Evolutionary conservation across 2,888 invertebrate genomes (phyloP).

Genomic region (Clepsis dumicolana): DNA sequence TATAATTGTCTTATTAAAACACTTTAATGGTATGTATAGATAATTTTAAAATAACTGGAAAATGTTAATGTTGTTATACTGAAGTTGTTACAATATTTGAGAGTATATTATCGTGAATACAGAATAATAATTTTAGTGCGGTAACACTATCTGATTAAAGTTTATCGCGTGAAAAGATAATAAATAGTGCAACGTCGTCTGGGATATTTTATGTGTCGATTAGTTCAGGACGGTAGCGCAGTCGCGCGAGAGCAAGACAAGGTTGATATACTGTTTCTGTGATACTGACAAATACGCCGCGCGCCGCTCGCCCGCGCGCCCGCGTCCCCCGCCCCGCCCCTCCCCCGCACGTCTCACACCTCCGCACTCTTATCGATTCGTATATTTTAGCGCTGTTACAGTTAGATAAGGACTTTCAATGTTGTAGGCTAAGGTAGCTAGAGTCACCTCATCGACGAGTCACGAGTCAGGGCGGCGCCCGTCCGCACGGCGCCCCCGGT

Average conservation of each 20-base stretch:
- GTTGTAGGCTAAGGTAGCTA: slow-evolving; percentile 78
- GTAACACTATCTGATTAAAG: slow-evolving; percentile 65
- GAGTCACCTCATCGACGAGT: slow-evolving; percentile 64
- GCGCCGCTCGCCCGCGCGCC: slow-evolving; percentile 38
- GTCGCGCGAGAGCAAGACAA: slow-evolving; percentile 29
- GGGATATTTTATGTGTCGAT: slow-evolving; percentile 44
- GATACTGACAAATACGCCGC: slow-evolving; percentile 55
- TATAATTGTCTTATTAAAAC: slow-evolving; percentile 71
- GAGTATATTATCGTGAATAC: slow-evolving; percentile 84
- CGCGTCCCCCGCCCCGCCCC: slow-evolving; percentile 37
- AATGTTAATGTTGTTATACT: slow-evolving; percentile 86
- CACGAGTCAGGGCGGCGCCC: slow-evolving; percentile 30
- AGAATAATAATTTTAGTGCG: slow-evolving; percentile 76
- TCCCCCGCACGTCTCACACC: slow-evolving; percentile 47
- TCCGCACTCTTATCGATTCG: slow-evolving; percentile 52
- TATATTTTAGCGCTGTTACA: slow-evolving; percentile 58
- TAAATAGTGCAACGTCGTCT: slow-evolving; percentile 70
- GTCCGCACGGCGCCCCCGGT: slow-evolving; percentile 45
- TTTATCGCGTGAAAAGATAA: slow-evolving; percentile 75
- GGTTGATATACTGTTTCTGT: slow-evolving; percentile 59
- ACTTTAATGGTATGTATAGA: slow-evolving; percentile 77
- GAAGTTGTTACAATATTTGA: slow-evolving; percentile 87
- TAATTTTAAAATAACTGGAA: slow-evolving; percentile 78
- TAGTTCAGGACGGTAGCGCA: slow-evolving; percentile 30
- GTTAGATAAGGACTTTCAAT: slow-evolving; percentile 65